Evolutionary conservation across 2,113 vertebrate species (phyloP), one percentile per base, ranked within the genome.

Genomic region (Sus scrofa): DNA sequence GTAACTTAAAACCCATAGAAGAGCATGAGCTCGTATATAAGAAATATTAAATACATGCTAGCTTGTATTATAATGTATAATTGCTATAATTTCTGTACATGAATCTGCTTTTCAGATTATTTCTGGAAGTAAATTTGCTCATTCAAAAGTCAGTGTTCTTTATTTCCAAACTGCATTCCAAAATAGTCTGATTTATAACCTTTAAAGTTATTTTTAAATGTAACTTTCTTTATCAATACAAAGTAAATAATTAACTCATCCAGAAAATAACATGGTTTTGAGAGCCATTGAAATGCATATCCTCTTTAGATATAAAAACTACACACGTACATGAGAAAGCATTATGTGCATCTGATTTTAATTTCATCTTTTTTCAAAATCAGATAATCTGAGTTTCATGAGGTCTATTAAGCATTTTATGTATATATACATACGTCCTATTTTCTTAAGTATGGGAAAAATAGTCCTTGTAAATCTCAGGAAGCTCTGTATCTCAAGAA

Each of bases 401-500:
- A 85, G 22, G 19, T 11, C 15, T 34, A 1, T 12, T 0, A n/a
- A 83, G 12, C 13, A 22, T 37, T 84, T 93, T 89, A 27, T 44
- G n/a, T 44, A 1, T 50, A 26, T 4, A 7, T 22, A 83, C 0
- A 12, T 58, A 32, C 1, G 15, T 67, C 24, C 15, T 24, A 9
- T 86, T 74, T 70, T 89, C 75, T 60, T 89, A 7, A 75, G 63
- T 6, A 90, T 37, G 16, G 26, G 54, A 22, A 86, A 50, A 89
- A 73, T 26, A 67, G 5, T n/a, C 63, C 58, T 78, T 71, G 26
- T 32, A 87, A 83, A 62, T 79, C 71, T 67, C 27, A 62, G 50
- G 24, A 86, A 94, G 39, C 22, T 65, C 18, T 83, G 20, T 88
- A n/a, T 85, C 75, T 93, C 82, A 88, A 77, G 32, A 82, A 93